These are phyloP conservation scores for Phylloscopus trochilus DNA, from an alignment of 2,113 vertebrate species.

Conservation along the genomic window DNA sequence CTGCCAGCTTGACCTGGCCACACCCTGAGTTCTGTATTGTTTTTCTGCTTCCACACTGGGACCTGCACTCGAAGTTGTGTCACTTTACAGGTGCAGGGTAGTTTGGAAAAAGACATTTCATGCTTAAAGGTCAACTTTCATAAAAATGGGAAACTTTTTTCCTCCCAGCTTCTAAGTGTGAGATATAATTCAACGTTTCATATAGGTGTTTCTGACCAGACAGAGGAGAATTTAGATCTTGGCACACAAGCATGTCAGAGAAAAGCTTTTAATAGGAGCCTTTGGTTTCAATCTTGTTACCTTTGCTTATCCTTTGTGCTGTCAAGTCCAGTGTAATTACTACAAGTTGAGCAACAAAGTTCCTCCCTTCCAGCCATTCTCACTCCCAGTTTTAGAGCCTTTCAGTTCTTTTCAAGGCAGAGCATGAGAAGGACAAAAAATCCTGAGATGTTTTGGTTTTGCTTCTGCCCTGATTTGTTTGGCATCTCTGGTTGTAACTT, in stretches of 20 bases:
- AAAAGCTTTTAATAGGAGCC: background rate
- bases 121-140: background rate
- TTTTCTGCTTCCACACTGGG: background rate
- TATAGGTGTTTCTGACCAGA: background rate
- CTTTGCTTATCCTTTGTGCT: background rate
- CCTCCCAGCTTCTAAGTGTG: background rate
- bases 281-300: background rate
- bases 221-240: background rate
- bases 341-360: background rate
- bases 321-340: background rate
- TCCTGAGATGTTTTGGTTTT: background rate
- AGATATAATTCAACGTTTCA: background rate
- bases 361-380: background rate
- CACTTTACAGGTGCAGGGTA: background rate
- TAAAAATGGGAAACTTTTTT: background rate
- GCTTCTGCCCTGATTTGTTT: background rate
- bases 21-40: background rate
- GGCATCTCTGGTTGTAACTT: background rate
- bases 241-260: background rate
- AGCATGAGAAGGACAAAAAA: background rate
- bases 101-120: background rate
- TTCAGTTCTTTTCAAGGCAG: background rate
- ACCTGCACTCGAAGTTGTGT: fast-evolving
- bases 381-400: background rate
- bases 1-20: background rate